phyloP scores from a whole-genome alignment of 2,888 invertebrate genomes.

The Odontocolon sp. region DNA sequence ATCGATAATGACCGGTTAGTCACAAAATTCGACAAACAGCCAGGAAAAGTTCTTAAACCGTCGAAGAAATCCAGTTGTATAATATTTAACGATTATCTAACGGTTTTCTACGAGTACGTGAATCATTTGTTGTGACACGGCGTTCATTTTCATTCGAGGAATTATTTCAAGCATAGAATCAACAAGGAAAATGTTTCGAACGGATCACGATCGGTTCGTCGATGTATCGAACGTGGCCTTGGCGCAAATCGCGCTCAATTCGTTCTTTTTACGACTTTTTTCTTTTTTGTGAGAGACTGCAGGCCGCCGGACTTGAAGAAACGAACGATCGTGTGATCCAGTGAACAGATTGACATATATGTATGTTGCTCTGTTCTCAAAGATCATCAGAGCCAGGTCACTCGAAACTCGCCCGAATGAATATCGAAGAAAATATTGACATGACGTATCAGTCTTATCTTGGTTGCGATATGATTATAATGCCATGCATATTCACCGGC shows the following conservation, averaged over 20 bases:
- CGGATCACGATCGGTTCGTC: neutral
- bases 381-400: neutral
- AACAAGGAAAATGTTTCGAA: neutral
- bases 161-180: neutral
- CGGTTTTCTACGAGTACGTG: neutral
- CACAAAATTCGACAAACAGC: constrained; percentile 22
- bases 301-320: neutral
- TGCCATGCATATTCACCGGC: constrained; percentile 10
- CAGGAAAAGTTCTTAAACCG: neutral
- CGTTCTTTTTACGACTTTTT: constrained; percentile 1
- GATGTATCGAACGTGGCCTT: neutral
- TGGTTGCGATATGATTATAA: constrained; percentile 1
- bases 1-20: constrained; percentile 39
- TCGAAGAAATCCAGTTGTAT: neutral
- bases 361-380: neutral
- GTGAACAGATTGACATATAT: too few species aligned
- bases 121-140: neutral
- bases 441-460: constrained; percentile 19
- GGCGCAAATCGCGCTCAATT: neutral
- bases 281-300: neutral
- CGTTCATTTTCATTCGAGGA: neutral
- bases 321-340: neutral
- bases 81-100: neutral
- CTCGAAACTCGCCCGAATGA: neutral
- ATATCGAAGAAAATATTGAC: constrained; percentile 28